Conservation (phyloP, 2,888 invertebrate species). For the Aporophyla lueneburgensis region DNA sequence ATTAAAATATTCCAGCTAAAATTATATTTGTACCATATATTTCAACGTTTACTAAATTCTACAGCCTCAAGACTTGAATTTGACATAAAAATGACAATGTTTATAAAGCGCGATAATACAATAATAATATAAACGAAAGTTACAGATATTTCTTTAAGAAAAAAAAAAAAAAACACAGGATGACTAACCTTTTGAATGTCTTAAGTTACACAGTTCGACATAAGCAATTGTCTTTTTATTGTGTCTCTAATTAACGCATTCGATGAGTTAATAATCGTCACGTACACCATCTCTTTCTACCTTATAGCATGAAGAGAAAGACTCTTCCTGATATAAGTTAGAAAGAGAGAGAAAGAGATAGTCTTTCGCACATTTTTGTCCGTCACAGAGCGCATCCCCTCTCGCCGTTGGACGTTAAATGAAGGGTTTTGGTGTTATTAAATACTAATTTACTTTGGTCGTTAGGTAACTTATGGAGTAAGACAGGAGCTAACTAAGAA, state of each 20-base stretch:
- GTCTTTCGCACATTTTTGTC: conserved; percentile 1
- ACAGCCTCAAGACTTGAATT: neutral
- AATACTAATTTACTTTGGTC: conserved; percentile 84
- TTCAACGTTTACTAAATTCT: too few relatives aligned
- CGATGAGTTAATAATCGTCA: too few relatives aligned
- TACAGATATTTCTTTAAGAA: neutral
- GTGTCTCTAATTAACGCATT: too few relatives aligned
- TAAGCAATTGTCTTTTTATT: too few relatives aligned
- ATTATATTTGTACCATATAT: neutral
- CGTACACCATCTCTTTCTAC: neutral
- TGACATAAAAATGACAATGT: neutral
- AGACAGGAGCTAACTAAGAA: conserved; percentile 65
- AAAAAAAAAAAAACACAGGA: neutral
- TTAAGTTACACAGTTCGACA: too few relatives aligned
- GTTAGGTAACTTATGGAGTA: conserved; percentile 86
- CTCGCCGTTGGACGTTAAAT: conserved; percentile 59
- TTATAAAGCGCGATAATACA: neutral
- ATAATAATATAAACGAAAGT: neutral
- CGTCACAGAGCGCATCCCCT: conserved; percentile 36
- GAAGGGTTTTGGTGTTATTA: conserved; percentile 63
- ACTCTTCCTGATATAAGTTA: too few relatives aligned
- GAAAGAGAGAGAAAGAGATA: neutral
- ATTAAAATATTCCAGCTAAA: neutral
- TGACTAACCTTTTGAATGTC: too few relatives aligned
- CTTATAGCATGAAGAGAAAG: neutral